Evolutionary conservation across 2,888 invertebrate genomes (phyloP).

Genomic region (Rugalucina vietnamica): DNA sequence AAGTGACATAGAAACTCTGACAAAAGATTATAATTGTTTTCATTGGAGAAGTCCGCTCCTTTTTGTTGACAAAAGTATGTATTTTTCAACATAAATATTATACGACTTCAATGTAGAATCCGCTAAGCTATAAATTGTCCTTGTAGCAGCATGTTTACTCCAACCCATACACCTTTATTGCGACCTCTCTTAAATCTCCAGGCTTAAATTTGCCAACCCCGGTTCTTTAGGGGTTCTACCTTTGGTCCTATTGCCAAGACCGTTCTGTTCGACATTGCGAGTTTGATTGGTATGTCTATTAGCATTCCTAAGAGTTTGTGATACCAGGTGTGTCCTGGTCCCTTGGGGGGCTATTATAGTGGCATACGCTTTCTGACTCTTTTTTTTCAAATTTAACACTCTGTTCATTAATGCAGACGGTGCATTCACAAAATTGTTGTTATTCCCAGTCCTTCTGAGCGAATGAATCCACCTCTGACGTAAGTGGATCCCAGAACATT

Average conservation of each 20-base stretch:
- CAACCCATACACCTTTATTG: constrained; percentile 3
- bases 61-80: not conserved
- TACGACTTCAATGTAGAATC: not conserved
- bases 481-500: constrained; percentile 19
- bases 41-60: not conserved
- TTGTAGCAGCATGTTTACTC: not conserved
- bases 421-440: constrained; percentile 37
- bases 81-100: not conserved
- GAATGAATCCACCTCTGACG: constrained; percentile 9
- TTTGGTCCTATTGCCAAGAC: not conserved
- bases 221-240: constrained; percentile 15
- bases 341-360: constrained; percentile 26
- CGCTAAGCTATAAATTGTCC: not conserved
- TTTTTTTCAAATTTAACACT: not conserved
- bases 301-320: not conserved
- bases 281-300: constrained; percentile 12
- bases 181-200: constrained; percentile 28
- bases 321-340: constrained; percentile 24
- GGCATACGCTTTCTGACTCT: constrained; percentile 15
- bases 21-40: not conserved
- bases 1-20: not conserved
- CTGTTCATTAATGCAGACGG: constrained; percentile 22
- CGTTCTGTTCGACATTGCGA: not conserved
- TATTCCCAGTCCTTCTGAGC: constrained; percentile 27
- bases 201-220: constrained; percentile 16